phyloP scores from a whole-genome alignment of 1,140 invertebrate species.

The Planococcus citri region DNA sequence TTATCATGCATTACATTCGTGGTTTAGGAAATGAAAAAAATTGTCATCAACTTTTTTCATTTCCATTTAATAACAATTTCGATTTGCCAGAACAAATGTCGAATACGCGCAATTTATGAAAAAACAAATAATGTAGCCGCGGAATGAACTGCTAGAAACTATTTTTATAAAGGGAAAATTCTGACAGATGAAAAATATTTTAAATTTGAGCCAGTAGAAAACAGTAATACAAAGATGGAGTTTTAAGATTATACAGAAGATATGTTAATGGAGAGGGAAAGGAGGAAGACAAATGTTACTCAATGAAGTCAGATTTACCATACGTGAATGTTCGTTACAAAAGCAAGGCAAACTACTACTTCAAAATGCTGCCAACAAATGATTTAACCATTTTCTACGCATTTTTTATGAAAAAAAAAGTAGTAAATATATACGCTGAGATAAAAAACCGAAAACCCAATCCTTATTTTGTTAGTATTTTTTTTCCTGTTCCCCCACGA shows the following conservation, averaged over 20 bases:
- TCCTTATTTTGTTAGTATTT: background rate
- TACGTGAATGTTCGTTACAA: background rate
- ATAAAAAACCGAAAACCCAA: background rate
- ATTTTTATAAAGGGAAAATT: background rate
- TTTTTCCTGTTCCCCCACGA: background rate
- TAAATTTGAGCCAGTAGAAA: background rate
- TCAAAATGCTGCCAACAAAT: slow-evolving; percentile 3
- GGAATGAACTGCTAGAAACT: background rate
- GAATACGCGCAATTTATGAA: slow-evolving; percentile 6
- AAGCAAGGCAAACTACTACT: background rate
- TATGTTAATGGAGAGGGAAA: background rate
- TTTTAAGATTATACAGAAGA: background rate
- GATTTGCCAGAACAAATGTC: background rate
- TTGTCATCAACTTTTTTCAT: slow-evolving; percentile 3
- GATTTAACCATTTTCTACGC: slow-evolving; percentile 1
- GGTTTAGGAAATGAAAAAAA: background rate
- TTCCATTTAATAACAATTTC: slow-evolving; percentile 8
- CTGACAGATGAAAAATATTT: slow-evolving; percentile 7
- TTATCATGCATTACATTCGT: background rate
- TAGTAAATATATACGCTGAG: background rate
- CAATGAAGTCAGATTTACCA: background rate
- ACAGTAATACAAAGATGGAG: background rate
- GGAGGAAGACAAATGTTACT: slow-evolving; percentile 1
- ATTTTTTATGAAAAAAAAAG: background rate
- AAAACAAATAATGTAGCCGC: slow-evolving; percentile 2